A percentile compares a stretch with the other conserved stretches of the same genome.
Conservation (phyloP, 2,888 invertebrate species). For the Drosophila melanosoma region DNA sequence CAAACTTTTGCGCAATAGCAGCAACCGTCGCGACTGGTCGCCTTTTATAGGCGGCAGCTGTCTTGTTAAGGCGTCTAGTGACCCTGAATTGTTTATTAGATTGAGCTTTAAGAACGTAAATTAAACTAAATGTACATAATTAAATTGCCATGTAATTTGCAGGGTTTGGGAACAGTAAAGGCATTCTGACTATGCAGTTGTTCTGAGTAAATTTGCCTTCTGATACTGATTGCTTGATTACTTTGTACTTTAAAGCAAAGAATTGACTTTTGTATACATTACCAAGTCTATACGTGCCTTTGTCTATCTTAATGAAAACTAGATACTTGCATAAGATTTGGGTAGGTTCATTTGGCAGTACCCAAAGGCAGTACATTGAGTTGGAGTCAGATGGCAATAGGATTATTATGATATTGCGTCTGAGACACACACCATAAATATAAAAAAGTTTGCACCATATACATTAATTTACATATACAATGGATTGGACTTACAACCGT, state of each 20-base stretch:
- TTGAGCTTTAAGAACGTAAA: conserved; percentile 37
- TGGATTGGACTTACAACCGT: conserved; percentile 24
- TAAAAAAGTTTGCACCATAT: conserved; percentile 3
- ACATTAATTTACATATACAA: conserved; percentile 34
- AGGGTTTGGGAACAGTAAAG: conserved; percentile 1
- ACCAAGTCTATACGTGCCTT: neutral
- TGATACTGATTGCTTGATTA: conserved; percentile 6
- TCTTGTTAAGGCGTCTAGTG: conserved; percentile 55
- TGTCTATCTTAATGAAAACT: neutral
- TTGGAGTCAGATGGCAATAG: conserved; percentile 10
- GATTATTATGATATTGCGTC: conserved; percentile 41
- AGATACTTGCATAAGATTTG: neutral
- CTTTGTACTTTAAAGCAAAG: conserved; percentile 11
- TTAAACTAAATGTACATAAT: conserved; percentile 34
- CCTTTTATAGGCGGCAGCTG: conserved; percentile 60
- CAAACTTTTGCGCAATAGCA: conserved; percentile 49
- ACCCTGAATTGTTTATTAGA: conserved; percentile 61
- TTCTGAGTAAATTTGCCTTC: neutral
- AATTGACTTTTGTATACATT: conserved; percentile 10
- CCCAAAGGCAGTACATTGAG: no score
- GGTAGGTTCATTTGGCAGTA: neutral
- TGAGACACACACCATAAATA: conserved; percentile 25
- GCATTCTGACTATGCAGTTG: neutral
- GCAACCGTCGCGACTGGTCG: conserved; percentile 29
- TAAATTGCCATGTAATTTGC: conserved; percentile 45